Percentiles rank a stretch among this genome's conserved stretches.
phyloP scores from a whole-genome alignment of 2,888 invertebrate species.

The Apantesis nais region DNA sequence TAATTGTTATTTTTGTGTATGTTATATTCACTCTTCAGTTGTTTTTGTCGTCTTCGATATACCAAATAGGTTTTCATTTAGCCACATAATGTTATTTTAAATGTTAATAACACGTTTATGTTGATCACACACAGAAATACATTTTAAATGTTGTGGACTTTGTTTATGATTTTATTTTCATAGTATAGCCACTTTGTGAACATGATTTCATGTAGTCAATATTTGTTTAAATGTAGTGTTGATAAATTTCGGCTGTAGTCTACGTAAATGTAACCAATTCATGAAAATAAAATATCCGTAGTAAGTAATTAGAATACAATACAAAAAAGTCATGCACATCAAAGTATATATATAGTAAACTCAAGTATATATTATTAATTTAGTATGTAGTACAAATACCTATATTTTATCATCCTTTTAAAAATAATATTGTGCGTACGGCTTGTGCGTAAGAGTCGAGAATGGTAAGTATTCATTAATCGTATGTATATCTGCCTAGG shows the following conservation, averaged over 20 bases:
- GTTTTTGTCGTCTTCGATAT: slow-evolving; percentile 2
- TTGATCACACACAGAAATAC: slow-evolving; percentile 5
- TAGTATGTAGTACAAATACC: background rate
- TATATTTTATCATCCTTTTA: background rate
- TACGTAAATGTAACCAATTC: background rate
- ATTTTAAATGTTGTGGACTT: slow-evolving; percentile 16
- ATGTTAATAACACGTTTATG: slow-evolving; percentile 19
- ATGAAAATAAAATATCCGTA: too few species aligned
- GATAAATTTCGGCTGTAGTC: background rate
- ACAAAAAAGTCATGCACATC: background rate
- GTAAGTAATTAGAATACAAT: background rate
- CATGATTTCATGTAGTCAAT: slow-evolving; percentile 8
- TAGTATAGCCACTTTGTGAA: slow-evolving; percentile 10
- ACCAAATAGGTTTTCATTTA: slow-evolving; percentile 9
- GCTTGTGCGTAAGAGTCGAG: background rate
- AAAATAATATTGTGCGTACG: background rate
- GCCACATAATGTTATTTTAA: slow-evolving; percentile 10
- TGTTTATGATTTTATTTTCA: slow-evolving; percentile 3
- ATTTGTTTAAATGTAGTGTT: background rate
- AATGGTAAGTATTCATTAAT: background rate
- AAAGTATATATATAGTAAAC: background rate
- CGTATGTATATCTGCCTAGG: background rate
- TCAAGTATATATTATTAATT: background rate
- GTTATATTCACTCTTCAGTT: slow-evolving; percentile 1
- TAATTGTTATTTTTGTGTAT: slow-evolving; percentile 9